phyloP scores from a whole-genome alignment of 2,888 invertebrate species.

The Drosophila diplacantha region DNA sequence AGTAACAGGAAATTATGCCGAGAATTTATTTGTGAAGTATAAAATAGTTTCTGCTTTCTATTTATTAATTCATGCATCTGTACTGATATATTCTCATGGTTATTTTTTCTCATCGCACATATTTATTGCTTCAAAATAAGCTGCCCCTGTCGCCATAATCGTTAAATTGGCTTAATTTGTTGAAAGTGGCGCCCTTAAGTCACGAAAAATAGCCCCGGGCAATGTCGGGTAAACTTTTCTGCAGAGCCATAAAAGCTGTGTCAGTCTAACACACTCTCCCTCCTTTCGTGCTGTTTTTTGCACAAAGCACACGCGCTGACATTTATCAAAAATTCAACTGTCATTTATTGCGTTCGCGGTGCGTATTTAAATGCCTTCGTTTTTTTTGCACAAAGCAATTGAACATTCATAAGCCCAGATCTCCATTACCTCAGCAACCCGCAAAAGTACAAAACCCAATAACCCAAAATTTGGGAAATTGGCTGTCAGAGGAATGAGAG shows the following conservation, averaged over 20 bases:
- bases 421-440: conserved; percentile 40
- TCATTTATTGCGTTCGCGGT: conserved; percentile 57
- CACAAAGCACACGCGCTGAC: conserved; percentile 53
- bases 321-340: conserved; percentile 64
- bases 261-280: conserved; percentile 32
- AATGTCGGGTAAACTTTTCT: conserved; percentile 27
- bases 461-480: conserved; percentile 63
- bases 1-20: conserved; percentile 58
- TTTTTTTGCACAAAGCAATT: conserved; percentile 51
- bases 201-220: conserved; percentile 44
- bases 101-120: not conserved
- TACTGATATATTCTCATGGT: not conserved
- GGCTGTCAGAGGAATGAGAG: conserved; percentile 28
- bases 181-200: conserved; percentile 43
- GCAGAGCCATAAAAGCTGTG: conserved; percentile 61
- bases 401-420: conserved; percentile 58
- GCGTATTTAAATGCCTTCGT: conserved; percentile 50
- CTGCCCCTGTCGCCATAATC: conserved; percentile 18
- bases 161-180: conserved; percentile 63
- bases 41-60: conserved; percentile 21
- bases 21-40: conserved; percentile 21
- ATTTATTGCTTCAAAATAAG: conserved; percentile 2
- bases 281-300: not conserved
- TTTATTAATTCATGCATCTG: not conserved
- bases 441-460: conserved; percentile 59